Base-by-base conservation (phyloP, 92 coral and sea anemone genomes). In the Hydrozoanthus gracilis region DNA sequence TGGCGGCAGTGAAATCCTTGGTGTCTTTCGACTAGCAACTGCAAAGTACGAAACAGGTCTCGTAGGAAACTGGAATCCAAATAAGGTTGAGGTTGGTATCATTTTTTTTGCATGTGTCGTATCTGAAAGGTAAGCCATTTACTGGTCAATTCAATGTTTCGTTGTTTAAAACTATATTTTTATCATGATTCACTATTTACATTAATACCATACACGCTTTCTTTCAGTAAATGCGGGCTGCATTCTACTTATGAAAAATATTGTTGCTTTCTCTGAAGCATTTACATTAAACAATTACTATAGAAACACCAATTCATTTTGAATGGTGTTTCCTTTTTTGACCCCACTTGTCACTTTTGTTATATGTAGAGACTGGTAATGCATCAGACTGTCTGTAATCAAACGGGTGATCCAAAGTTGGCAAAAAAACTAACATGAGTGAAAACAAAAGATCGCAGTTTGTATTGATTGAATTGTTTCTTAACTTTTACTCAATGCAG, bases 1-100 rank as follows among this genome's bases (percentile, higher is more conserved):
- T 44, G 83, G 71, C 8, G 83, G 83, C 16, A 58, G 61, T 6
- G 69, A 55, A n/a, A 45, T 14, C 61, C 71, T 44, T 6, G 83
- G 83, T 5, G 48, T 4, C 8, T 61, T 45, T 48, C 44, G 48
- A 2, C 35, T 78, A 10, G 51, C n/a, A 44, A 2, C 14, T 44
- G 71, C 18, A 5, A 60, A 3, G 17, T 35, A 14, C 15, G 71
- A 60, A 6, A 78, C 15, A 12, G 71, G 35, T 7, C 44, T 56
- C 6, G 71, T 61, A 2, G 71, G 83, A 60, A 78, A 78, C 39
- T 78, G 54, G 51, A 78, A 78, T 16, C 7, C 46, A 46, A 58
- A 10, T 0, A 20, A 5, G 15, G n/a, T 51, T n/a, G 71, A 3
- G 16, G 71, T 18, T 78, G 4, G 7, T 7, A 20, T 60, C 61